Conservation (phyloP, 2,797 vertebrate genomes). For the Alectoris magna region DNA sequence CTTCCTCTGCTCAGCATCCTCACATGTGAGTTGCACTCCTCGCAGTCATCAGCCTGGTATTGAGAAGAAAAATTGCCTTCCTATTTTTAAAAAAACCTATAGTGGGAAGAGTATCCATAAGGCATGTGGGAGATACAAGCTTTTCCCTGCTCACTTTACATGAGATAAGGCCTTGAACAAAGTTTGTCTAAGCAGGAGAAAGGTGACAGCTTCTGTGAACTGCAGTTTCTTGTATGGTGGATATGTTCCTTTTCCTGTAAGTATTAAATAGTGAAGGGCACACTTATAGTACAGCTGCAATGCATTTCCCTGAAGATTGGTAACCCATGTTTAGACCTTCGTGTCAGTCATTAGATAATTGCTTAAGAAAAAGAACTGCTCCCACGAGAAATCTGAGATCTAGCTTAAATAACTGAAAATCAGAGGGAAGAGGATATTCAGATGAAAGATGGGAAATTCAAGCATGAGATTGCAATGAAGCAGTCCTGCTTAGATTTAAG, state of each 20-base stretch:
- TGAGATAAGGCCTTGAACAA: background rate
- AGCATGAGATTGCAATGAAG: background rate
- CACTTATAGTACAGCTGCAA: background rate
- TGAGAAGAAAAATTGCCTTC: background rate
- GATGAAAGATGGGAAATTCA: background rate
- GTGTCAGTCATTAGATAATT: background rate
- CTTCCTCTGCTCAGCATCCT: background rate
- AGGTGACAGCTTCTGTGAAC: background rate
- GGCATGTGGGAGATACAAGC: background rate
- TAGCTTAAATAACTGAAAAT: background rate
- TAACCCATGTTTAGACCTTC: background rate
- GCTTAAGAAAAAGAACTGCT: background rate
- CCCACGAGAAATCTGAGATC: background rate
- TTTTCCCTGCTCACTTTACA: background rate
- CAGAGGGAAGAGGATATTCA: background rate
- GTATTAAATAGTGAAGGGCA: background rate
- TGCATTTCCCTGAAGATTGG: background rate
- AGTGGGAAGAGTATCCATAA: background rate
- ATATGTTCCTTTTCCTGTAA: background rate
- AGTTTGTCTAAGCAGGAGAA: background rate
- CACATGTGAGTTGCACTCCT: background rate
- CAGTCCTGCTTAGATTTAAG: background rate
- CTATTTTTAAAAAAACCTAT: background rate
- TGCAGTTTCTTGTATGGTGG: background rate
- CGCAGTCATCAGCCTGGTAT: background rate